Evolutionary conservation across 1,140 invertebrate species (phyloP).

Genomic region (Brachystomella parvula): DNA sequence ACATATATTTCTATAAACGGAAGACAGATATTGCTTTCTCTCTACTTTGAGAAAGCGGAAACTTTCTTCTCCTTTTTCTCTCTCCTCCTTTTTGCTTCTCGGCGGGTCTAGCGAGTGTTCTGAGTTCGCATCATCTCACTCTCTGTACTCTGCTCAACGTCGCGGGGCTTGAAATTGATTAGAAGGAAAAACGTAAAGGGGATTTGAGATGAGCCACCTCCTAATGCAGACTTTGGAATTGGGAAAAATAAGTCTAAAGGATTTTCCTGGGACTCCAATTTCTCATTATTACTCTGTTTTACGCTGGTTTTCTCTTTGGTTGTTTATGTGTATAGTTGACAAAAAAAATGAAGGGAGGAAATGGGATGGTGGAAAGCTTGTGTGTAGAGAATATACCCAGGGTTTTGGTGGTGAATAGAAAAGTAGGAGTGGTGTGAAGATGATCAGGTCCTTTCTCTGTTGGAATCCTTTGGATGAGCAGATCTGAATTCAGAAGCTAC

Average conservation of each 20-base stretch:
- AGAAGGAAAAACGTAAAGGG: neutral
- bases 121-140: neutral
- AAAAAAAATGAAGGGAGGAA: neutral
- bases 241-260: neutral
- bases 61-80: neutral
- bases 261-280: neutral
- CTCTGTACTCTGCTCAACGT: neutral
- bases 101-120: no score
- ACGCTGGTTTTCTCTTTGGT: neutral
- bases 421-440: no score
- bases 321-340: neutral
- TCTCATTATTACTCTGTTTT: neutral
- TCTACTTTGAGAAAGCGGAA: neutral
- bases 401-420: neutral
- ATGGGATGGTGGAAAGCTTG: neutral
- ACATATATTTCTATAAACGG: conserved; percentile 34
- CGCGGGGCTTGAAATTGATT: neutral
- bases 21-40: conserved; percentile 22
- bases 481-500: no score
- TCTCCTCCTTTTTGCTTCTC: no score
- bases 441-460: no score
- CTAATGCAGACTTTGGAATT: neutral
- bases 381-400: neutral
- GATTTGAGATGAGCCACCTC: neutral
- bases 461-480: no score